These are phyloP conservation scores for Tachypleus tridentatus DNA, from an alignment of 1,140 invertebrate genomes.

Conservation along the genomic window DNA sequence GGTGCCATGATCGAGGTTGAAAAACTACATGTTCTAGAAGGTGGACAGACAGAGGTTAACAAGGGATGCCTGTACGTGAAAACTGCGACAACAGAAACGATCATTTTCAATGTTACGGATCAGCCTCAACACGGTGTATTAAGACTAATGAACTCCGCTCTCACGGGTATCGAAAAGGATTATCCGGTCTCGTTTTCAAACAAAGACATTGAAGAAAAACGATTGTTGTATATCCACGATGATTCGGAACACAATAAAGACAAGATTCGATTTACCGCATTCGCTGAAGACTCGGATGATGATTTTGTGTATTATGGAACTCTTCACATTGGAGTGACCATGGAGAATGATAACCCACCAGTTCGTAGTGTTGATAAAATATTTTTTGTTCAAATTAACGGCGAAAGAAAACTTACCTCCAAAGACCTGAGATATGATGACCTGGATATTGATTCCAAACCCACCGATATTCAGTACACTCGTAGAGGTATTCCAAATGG, in stretches of 20 bases:
- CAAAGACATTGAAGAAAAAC: conserved; percentile 50
- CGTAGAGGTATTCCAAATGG: conserved; percentile 64
- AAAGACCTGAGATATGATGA: conserved; percentile 65
- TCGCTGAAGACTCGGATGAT: conserved; percentile 35
- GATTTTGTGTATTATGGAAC: conserved; percentile 71
- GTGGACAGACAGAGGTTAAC: conserved; percentile 47
- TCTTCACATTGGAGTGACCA: conserved; percentile 58
- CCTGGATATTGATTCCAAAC: conserved; percentile 65
- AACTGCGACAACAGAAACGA: conserved; percentile 53
- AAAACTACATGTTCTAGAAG: conserved; percentile 62
- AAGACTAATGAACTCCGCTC: conserved; percentile 11
- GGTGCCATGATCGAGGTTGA: conserved; percentile 45
- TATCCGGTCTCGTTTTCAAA: conserved; percentile 53
- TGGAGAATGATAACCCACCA: conserved; percentile 85
- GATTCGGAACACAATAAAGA: conserved; percentile 31
- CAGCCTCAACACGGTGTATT: conserved; percentile 53
- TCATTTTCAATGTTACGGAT: conserved; percentile 63
- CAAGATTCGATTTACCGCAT: conserved; percentile 28
- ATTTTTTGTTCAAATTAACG: conserved; percentile 69
- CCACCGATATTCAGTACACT: conserved; percentile 64
- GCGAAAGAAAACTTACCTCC: conserved; percentile 58
- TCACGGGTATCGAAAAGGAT: conserved; percentile 23
- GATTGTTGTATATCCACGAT: conserved; percentile 39
- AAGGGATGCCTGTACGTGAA: conserved; percentile 56
- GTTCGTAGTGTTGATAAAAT: conserved; percentile 53